Evolutionary conservation across 2,797 vertebrate genomes (phyloP), one percentile per base, ranked within the genome.

Genomic region (Melanotaenia parkinsoni): DNA sequence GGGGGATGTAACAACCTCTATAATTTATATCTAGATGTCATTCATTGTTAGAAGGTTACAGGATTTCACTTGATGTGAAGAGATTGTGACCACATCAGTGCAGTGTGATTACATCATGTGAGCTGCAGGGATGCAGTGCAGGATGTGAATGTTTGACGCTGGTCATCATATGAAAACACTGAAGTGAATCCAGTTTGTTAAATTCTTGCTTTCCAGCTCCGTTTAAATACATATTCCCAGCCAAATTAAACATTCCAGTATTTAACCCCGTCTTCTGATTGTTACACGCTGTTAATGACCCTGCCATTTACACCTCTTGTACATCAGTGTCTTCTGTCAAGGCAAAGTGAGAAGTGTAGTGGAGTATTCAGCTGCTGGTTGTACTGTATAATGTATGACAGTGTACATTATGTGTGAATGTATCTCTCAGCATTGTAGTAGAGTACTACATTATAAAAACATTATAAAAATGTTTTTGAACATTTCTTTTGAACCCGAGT

Each of bases 191-290:
- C 54, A 63, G 75, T 70, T 63, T 26, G 40, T 11, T 70, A 62
- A 74, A 73, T 72, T 67, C 54, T 60, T 66, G 35, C 43, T 28
- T 68, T 62, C 56, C 43, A 3, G 14, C 47, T 76, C 50, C 78
- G 54, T 78, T 76, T 51, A 66, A 89, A 83, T 50, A 70, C 56
- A 12, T 54, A 76, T 58, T 79, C 63, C 54, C 62, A 75, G 66
- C 72, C 38, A 63, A 79, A 62, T 76, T 82, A 60, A 57, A 80
- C 73, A 68, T 74, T 78, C n/a, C n/a, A 76, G 71, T 73, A 70
- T 77, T 89, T 87, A 78, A 88, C 84, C 82, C 81, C 66, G 71
- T 58, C 58, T 70, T 63, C 76, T 80, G 33, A 72, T 64, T 77
- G 79, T 82, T 72, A 74, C 69, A 54, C 37, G 24, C 40, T 28